These are phyloP conservation scores for Paralichthys olivaceus DNA, from an alignment of 2,113 vertebrate species.

Conservation along the genomic window DNA sequence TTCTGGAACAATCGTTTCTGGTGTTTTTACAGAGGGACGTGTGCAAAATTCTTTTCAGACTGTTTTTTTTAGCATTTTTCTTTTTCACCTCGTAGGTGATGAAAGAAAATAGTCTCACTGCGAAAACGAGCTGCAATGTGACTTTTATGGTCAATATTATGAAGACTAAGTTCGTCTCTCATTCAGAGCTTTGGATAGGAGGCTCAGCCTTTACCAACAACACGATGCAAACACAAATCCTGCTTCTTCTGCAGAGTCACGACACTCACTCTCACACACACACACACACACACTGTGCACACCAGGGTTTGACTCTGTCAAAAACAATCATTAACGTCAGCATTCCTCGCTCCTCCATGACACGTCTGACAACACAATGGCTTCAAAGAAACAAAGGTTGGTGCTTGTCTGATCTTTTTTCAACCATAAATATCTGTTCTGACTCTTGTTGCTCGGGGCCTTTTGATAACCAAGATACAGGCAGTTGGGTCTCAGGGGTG, in stretches of 20 bases:
- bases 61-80: too few species aligned
- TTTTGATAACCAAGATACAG: conserved; percentile 26
- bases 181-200: conserved; percentile 46
- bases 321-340: conserved; percentile 40
- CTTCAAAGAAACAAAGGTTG: conserved; percentile 25
- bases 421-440: conserved; percentile 44
- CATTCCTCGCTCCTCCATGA: background rate
- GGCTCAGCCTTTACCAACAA: conserved; percentile 44
- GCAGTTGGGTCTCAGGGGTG: too few species aligned
- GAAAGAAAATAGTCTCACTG: too few species aligned
- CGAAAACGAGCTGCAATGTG: too few species aligned
- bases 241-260: conserved; percentile 31
- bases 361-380: conserved; percentile 39
- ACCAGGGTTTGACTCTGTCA: conserved; percentile 3
- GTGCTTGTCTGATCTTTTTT: conserved; percentile 47
- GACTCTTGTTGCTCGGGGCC: conserved; percentile 13
- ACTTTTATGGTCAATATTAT: too few species aligned
- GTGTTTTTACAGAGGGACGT: too few species aligned
- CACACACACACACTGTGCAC: background rate
- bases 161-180: conserved; percentile 38
- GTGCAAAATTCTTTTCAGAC: too few species aligned
- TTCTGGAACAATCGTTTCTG: too few species aligned
- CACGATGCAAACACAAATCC: conserved; percentile 57
- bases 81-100: too few species aligned
- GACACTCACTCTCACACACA: conserved; percentile 1